phyloP scores from a whole-genome alignment of 2,888 invertebrate species.

The Desoria tigrina region DNA sequence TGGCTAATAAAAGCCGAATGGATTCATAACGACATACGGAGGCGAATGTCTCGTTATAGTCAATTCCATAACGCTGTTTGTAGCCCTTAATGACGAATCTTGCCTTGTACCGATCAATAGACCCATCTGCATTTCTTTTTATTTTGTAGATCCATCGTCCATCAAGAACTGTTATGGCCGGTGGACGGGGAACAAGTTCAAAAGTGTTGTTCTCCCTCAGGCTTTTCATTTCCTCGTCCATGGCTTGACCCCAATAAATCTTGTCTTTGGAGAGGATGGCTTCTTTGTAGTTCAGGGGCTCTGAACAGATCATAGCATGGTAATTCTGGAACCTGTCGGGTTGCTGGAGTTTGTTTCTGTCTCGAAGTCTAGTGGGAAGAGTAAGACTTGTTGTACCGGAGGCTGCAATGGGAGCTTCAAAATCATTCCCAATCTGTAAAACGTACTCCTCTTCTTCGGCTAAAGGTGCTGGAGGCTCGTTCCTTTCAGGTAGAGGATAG shows the following conservation, averaged over 20 bases:
- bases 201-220: not conserved
- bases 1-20: not conserved
- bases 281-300: not conserved
- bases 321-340: not conserved
- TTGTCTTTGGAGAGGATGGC: not conserved
- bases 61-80: constrained; percentile 1
- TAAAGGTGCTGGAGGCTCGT: too few relatives aligned
- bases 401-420: too few relatives aligned
- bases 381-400: too few relatives aligned
- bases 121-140: not conserved
- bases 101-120: not conserved
- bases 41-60: not conserved
- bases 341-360: too few relatives aligned
- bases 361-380: not conserved
- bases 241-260: not conserved
- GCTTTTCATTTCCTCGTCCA: not conserved
- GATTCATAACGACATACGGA: constrained; percentile 5
- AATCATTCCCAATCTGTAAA: too few relatives aligned
- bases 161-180: not conserved
- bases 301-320: not conserved
- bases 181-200: not conserved
- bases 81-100: not conserved
- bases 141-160: constrained; percentile 1
- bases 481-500: too few relatives aligned
- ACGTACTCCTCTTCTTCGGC: too few relatives aligned